Base-by-base conservation (phyloP, 2,113 vertebrate species). In the Peromyscus maniculatus region DNA sequence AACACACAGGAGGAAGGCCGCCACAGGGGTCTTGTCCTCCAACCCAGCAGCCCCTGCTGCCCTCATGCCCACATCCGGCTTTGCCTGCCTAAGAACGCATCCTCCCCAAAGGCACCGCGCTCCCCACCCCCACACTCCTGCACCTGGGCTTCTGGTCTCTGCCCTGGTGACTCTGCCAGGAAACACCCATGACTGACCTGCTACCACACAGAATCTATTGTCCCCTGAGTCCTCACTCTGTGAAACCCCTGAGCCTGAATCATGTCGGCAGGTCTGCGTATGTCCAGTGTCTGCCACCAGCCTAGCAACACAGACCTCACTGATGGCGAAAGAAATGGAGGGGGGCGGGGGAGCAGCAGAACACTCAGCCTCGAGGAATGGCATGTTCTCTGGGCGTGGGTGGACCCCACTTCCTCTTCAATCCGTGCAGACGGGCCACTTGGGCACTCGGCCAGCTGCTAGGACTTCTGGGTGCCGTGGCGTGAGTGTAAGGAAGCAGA, bases 101-200 rank as follows among this genome's bases (percentile, higher is more conserved):
- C 36, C 13, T 36, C n/a, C 36, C 43, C 11, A 5, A 39, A 24
- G 21, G 7, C 10, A 36, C 19, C 0, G 0, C 8, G 16, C 17
- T 55, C 77, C 74, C 84, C 39, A 22, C 39, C 39, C 39, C 78
- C 71, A 43, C 6, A 7, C 7, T 2, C 22, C 36, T 57, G 31
- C 43, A 71, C 39, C 33, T 26, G n/a, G 66, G 9, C 74, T 1
- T 82, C 86, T 90, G 15, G 21, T 39, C 67, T 75, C 7, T 43
- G 36, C 66, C 28, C 6, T 1, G 31, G 79, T 1, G 6, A 67
- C 46, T 28, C n/a, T 46, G 19, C 6, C 78, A 3, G 15, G 26
- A 92, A 71, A 39, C 19, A 59, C 46, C 90, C 24, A 22, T 39
- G 24, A 17, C 67, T 43, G 52, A 28, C 24, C 26, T 13, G n/a